These are phyloP conservation scores for Aspidiotus rigidus DNA, from an alignment of 2,888 invertebrate genomes.

Conservation along the genomic window DNA sequence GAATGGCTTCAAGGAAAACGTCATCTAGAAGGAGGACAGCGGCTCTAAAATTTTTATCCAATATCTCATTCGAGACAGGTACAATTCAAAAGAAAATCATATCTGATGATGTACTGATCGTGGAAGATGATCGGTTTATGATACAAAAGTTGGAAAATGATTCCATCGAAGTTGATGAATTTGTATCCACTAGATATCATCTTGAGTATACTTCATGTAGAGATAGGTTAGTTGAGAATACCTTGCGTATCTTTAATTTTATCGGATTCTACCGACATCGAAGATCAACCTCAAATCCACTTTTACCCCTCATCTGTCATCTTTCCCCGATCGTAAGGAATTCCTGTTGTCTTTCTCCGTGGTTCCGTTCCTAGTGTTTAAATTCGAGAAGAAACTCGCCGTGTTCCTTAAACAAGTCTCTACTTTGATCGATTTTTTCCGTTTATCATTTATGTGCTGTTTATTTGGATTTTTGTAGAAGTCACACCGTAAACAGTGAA, in stretches of 20 bases:
- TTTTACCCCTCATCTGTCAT: too few species aligned
- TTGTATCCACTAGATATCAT: conserved; percentile 12
- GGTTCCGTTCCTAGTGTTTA: too few species aligned
- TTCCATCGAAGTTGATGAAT: conserved; percentile 22
- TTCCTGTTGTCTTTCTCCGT: too few species aligned
- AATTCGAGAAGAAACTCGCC: too few species aligned
- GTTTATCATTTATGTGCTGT: too few species aligned
- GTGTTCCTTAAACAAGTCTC: too few species aligned
- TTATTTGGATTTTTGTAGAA: conserved; percentile 40
- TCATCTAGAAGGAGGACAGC: conserved; percentile 59
- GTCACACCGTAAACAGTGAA: conserved; percentile 50
- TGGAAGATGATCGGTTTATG: conserved; percentile 13
- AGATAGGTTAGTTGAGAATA: too few species aligned
- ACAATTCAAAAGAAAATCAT: conserved; percentile 24
- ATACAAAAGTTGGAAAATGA: not conserved
- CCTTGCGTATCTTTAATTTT: too few species aligned
- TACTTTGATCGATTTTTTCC: too few species aligned
- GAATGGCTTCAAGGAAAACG: conserved; percentile 1
- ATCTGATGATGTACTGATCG: conserved; percentile 22
- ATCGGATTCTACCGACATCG: too few species aligned
- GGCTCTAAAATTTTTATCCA: conserved; percentile 86
- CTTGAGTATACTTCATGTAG: too few species aligned
- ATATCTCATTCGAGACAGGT: conserved; percentile 82
- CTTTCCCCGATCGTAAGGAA: not conserved
- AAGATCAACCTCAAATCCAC: too few species aligned